A percentile compares a stretch with the other conserved stretches of the same genome.
Evolutionary conservation across 2,797 vertebrate genomes (phyloP).

Genomic region (Miichthys miiuy): DNA sequence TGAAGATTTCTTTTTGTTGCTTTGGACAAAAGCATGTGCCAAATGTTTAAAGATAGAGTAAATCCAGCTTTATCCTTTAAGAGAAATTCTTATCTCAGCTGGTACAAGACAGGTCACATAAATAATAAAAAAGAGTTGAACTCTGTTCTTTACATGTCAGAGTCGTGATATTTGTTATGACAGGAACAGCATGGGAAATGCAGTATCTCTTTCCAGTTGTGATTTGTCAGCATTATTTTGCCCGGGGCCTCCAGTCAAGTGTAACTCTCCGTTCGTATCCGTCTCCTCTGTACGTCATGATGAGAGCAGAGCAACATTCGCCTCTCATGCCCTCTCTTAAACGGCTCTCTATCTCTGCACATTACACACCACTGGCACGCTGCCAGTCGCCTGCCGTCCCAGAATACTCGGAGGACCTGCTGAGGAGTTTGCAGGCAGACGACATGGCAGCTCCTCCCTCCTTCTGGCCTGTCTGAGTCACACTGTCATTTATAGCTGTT

Average conservation of each 20-base stretch:
- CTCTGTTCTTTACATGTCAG: constrained; percentile 30
- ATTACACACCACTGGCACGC: constrained; percentile 54
- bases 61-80: constrained; percentile 26
- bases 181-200: constrained; percentile 41
- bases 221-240: constrained; percentile 58
- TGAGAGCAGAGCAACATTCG: constrained; percentile 28
- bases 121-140: constrained; percentile 22
- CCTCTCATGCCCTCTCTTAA: constrained; percentile 23
- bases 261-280: constrained; percentile 25
- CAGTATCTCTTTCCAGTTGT: constrained; percentile 35
- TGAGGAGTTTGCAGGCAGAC: constrained; percentile 62
- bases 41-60: constrained; percentile 9
- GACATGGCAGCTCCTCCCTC: constrained; percentile 65
- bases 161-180: constrained; percentile 40
- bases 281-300: constrained; percentile 41
- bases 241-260: constrained; percentile 19
- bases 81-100: constrained; percentile 31
- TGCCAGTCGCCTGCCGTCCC: constrained; percentile 64
- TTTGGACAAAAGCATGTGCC: constrained; percentile 5
- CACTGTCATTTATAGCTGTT: constrained; percentile 71
- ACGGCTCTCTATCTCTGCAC: constrained; percentile 34
- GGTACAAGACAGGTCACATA: constrained; percentile 21
- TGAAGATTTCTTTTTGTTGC: background rate
- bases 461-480: constrained; percentile 60
- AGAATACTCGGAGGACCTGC: constrained; percentile 65